phyloP scores from a whole-genome alignment of 2,888 invertebrate species.

The Xestia sexstrigata region DNA sequence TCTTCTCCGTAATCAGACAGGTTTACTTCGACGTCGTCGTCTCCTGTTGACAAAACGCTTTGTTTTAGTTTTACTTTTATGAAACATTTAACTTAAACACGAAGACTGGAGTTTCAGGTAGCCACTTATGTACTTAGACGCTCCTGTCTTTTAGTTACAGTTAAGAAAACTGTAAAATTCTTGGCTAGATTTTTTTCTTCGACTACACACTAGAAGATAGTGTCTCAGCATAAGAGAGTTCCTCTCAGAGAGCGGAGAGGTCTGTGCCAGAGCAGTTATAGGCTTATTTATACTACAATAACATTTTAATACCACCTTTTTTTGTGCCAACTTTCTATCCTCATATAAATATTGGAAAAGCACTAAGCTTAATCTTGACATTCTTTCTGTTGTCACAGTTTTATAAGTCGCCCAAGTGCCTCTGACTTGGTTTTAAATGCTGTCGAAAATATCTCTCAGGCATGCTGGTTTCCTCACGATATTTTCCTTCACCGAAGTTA shows the following conservation, averaged over 20 bases:
- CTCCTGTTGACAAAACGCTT: slow-evolving; percentile 79
- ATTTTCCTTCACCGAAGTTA: no score
- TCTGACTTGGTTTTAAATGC: no score
- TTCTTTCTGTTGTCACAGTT: no score
- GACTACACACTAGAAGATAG: background rate
- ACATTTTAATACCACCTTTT: background rate
- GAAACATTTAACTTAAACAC: slow-evolving; percentile 13
- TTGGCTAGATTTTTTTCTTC: background rate
- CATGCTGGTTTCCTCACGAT: no score
- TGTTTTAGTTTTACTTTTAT: slow-evolving; percentile 20
- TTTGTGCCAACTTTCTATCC: background rate
- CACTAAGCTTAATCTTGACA: background rate
- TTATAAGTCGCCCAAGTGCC: no score
- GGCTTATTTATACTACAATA: background rate
- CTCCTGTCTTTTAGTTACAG: background rate
- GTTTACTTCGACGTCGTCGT: slow-evolving; percentile 86
- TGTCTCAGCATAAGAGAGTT: background rate
- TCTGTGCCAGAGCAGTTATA: background rate
- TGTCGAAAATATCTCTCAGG: no score
- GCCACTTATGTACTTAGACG: background rate
- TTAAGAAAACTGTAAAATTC: background rate
- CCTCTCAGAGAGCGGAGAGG: background rate
- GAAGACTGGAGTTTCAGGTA: background rate
- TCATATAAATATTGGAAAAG: background rate
- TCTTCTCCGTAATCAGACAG: slow-evolving; percentile 92